These are phyloP conservation scores for Cacatua alba DNA, from an alignment of 2,113 vertebrate genomes.

Conservation along the genomic window DNA sequence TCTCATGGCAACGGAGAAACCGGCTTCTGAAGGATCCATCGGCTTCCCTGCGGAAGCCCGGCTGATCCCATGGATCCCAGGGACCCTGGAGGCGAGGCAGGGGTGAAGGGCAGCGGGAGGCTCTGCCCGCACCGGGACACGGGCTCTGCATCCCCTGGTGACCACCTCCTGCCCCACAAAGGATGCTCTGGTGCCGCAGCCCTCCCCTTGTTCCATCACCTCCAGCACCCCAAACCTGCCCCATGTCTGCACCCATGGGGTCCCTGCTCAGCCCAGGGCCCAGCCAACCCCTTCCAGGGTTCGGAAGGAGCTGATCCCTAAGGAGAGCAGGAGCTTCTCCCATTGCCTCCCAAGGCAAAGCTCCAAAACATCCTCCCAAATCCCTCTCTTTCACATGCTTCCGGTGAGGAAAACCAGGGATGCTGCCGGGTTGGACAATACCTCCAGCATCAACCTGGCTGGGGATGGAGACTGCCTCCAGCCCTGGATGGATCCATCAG, in stretches of 20 bases:
- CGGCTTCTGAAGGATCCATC: too few species aligned
- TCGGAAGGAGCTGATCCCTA: background rate
- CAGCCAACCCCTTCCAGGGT: too few species aligned
- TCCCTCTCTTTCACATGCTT: too few species aligned
- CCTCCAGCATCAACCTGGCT: background rate
- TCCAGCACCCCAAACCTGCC: background rate
- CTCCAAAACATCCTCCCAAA: background rate
- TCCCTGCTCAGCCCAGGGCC: background rate
- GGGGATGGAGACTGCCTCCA: background rate
- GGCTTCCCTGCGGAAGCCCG: background rate
- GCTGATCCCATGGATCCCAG: too few species aligned
- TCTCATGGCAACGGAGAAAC: background rate
- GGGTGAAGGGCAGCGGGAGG: background rate
- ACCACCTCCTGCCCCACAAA: too few species aligned
- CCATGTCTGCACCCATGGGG: accelerated
- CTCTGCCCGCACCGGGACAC: accelerated
- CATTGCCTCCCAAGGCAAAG: background rate
- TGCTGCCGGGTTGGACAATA: background rate
- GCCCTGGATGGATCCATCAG: background rate
- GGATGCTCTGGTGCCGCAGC: accelerated
- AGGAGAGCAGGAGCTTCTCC: background rate
- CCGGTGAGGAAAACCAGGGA: background rate
- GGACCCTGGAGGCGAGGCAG: background rate
- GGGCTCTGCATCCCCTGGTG: accelerated
- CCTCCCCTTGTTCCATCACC: background rate